These are phyloP conservation scores for Pholis gunnellus DNA, from an alignment of 2,113 vertebrate species.

Conservation along the genomic window DNA sequence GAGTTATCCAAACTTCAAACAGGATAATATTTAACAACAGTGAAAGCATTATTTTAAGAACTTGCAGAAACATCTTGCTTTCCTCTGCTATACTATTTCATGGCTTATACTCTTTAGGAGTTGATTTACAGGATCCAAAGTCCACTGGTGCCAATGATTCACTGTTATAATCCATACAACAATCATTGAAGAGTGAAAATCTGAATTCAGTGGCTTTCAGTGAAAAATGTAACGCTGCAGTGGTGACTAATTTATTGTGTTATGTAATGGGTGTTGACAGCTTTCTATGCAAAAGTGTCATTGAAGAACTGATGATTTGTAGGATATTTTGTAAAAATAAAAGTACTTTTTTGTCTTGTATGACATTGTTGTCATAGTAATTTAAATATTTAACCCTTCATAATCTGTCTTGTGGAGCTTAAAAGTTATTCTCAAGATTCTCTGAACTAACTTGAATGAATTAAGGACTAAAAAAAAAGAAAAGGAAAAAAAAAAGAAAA, in stretches of 20 bases:
- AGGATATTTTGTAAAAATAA: neutral
- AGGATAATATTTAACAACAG: constrained; percentile 29
- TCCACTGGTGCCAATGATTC: constrained; percentile 53
- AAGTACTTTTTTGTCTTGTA: neutral
- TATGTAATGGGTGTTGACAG: neutral
- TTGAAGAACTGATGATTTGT: neutral
- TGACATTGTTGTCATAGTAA: neutral
- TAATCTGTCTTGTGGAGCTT: neutral
- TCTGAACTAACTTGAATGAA: constrained; percentile 29
- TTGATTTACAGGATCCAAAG: constrained; percentile 42
- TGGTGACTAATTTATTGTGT: neutral
- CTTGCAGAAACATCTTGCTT: neutral
- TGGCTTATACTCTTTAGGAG: constrained; percentile 3
- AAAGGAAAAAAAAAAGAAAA: neutral
- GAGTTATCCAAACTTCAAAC: neutral
- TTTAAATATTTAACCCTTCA: neutral
- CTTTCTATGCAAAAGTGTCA: neutral
- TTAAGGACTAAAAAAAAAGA: constrained; percentile 15
- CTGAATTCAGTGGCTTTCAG: neutral
- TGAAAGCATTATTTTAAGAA: neutral
- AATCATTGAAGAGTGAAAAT: constrained; percentile 49
- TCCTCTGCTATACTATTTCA: neutral
- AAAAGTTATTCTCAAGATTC: constrained; percentile 26
- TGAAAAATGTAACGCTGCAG: neutral
- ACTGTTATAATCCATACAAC: constrained; percentile 21